Percentiles rank a stretch among this genome's conserved stretches.
Evolutionary conservation across 2,113 vertebrate species (phyloP).

Genomic region (Semnopithecus entellus): DNA sequence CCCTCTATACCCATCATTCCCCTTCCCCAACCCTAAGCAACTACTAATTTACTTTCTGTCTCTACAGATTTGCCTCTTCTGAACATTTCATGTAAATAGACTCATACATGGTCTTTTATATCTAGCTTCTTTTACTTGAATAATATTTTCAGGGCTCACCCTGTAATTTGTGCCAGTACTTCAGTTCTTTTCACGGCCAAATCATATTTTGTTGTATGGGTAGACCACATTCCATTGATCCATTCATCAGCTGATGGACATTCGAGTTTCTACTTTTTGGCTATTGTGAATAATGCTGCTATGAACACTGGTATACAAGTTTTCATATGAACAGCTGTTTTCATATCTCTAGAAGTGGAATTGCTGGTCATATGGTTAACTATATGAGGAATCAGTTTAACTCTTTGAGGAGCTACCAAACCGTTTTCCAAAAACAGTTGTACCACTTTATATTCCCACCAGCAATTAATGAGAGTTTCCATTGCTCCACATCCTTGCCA

Average conservation of each 20-base stretch:
- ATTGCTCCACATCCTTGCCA: background rate
- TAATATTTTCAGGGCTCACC: background rate
- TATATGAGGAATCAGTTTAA: background rate
- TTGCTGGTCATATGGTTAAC: background rate
- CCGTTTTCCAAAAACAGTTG: background rate
- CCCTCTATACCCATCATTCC: background rate
- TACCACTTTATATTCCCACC: background rate
- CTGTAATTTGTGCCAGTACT: background rate
- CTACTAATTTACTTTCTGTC: background rate
- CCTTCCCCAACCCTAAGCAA: background rate
- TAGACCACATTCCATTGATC: background rate
- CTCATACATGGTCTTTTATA: background rate
- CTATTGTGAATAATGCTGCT: background rate
- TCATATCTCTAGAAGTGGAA: background rate
- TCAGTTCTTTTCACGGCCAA: background rate
- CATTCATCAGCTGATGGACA: background rate
- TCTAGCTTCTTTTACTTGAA: background rate
- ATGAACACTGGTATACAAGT: background rate
- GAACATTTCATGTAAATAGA: background rate
- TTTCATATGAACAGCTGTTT: background rate
- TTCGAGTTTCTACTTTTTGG: background rate
- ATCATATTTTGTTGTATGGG: background rate
- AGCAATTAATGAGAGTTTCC: background rate
- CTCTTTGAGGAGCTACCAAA: background rate
- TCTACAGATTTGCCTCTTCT: background rate